Evolutionary conservation across 1,140 invertebrate genomes (phyloP).

Genomic region (Papilio machaon): DNA sequence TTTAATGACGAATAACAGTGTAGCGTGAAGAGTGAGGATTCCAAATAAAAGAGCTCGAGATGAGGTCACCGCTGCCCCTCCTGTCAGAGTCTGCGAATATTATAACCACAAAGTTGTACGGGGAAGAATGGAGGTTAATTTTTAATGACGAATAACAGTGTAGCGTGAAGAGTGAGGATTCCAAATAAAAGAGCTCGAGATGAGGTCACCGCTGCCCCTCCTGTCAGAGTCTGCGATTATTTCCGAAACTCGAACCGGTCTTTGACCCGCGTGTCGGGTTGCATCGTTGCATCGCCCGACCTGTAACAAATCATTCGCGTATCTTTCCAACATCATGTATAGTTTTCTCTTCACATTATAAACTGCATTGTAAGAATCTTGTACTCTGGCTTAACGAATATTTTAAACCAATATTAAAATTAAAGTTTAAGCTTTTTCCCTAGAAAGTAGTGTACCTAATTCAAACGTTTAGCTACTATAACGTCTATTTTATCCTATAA

Average conservation of each 20-base stretch:
- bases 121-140: conserved; percentile 27
- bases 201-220: conserved; percentile 67
- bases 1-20: conserved; percentile 37
- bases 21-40: conserved; percentile 33
- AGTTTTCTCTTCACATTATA: neutral
- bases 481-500: neutral
- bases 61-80: conserved; percentile 67
- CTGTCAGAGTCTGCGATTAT: conserved; percentile 57
- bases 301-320: conserved; percentile 63
- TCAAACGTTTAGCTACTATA: neutral
- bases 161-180: conserved; percentile 33
- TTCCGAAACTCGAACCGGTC: conserved; percentile 76
- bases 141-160: conserved; percentile 37
- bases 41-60: conserved; percentile 50
- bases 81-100: conserved; percentile 57
- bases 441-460: neutral
- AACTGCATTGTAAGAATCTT: conserved; percentile 15
- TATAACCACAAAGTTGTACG: neutral
- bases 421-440: neutral
- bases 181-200: conserved; percentile 50
- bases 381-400: neutral
- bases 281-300: conserved; percentile 61
- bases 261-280: conserved; percentile 71
- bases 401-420: neutral
- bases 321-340: conserved; percentile 48